Base-by-base conservation (phyloP, 2,888 invertebrate genomes). In the Pachydiplax longipennis region DNA sequence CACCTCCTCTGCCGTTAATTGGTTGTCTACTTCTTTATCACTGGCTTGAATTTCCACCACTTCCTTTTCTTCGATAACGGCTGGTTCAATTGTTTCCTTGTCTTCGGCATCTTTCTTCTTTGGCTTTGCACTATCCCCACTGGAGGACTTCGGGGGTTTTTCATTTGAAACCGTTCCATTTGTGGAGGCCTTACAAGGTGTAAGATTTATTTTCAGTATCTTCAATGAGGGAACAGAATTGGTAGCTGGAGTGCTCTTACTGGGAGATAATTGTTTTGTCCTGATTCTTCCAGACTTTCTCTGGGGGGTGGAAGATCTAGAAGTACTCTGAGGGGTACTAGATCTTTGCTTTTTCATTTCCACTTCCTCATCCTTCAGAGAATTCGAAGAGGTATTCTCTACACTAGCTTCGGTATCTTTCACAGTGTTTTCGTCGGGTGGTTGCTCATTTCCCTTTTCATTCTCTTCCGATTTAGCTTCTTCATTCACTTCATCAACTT, bases 231-330 rank as follows among this genome's bases (percentile, higher is more conserved):
- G 87, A 1, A 37, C n/a, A 6, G 61, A 58, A n/a, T 58, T 87
- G n/a, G 87, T 37, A 31, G 61, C 35, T 22, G 87, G 1, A n/a
- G 18, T 22, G 31, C n/a, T 87, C 37, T 65, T 87, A 35, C 61
- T 87, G 0, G 87, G 65, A 3, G 87, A 87, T 10, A 37, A 35
- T 61, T 87, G 87, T 61, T 87, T 87, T 3, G 61, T 61, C 53
- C 87, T 25, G 10, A 87, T 61, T 40, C 87, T 58, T 31, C 61
- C 87, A 61, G 87, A 87, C 61, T 87, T 87, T 65, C 87, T 87
- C n/a, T 87, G 87, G 18, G 87, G 87, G 0, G 87, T 87, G 22
- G 65, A 61, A 22, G 87, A 87, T 37, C 87, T 87, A n/a, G n/a
- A n/a, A n/a, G n/a, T n/a, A 18, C 87, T 87, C 87, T 87, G 87